These are phyloP conservation scores for Sphenopsis melanotis DNA, from an alignment of 2,797 vertebrate species.

Conservation along the genomic window DNA sequence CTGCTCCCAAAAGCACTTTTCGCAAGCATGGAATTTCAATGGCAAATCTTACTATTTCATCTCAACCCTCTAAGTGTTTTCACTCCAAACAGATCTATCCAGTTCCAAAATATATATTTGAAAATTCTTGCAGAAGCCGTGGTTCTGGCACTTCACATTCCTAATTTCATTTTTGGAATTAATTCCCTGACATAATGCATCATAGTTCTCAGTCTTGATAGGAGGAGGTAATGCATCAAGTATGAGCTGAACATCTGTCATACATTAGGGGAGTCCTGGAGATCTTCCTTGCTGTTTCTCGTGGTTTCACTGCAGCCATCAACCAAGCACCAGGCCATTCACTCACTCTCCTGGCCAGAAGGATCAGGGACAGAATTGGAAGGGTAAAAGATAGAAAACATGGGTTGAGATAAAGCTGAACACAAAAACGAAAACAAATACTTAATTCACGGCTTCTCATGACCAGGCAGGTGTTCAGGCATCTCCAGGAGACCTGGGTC, in stretches of 20 bases:
- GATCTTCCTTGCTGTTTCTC: background rate
- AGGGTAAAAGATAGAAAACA: background rate
- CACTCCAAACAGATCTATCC: background rate
- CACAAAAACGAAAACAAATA: background rate
- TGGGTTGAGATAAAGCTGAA: rapidly evolving
- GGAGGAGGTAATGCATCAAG: constrained; percentile 13
- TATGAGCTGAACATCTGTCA: constrained; percentile 20
- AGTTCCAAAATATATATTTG: background rate
- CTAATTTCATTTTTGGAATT: constrained; percentile 3
- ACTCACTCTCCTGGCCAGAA: background rate
- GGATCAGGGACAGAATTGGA: background rate
- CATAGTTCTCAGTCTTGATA: background rate
- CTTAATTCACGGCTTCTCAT: rapidly evolving
- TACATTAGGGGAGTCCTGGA: background rate
- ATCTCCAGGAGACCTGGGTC: background rate
- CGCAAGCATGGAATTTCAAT: background rate
- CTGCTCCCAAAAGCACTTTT: rapidly evolving
- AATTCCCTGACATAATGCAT: background rate
- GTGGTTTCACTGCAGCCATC: background rate
- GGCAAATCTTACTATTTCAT: background rate
- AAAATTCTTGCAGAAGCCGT: background rate
- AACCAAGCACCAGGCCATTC: background rate
- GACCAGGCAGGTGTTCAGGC: background rate
- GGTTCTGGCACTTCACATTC: background rate
- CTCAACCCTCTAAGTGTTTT: background rate